Percentiles rank a stretch among this genome's conserved stretches.
Evolutionary conservation across 2,113 vertebrate genomes (phyloP).

Genomic region (Oryzias javanicus): DNA sequence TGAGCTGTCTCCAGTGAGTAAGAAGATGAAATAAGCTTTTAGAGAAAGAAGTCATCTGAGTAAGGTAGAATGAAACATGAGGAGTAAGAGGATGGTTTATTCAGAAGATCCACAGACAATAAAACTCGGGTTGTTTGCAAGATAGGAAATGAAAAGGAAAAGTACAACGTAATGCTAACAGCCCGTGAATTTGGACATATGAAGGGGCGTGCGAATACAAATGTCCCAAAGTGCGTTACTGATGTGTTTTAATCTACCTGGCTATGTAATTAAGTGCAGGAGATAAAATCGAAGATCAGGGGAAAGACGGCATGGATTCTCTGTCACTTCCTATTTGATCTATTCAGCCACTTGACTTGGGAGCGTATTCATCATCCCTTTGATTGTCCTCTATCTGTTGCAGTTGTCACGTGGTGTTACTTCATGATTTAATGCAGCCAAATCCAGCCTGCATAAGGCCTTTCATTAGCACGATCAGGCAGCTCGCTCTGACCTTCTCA

Average conservation of each 20-base stretch:
- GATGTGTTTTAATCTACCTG: conserved; percentile 2
- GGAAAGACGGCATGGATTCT: neutral
- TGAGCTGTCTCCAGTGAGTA: conserved; percentile 11
- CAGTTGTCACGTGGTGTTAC: conserved; percentile 14
- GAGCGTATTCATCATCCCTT: conserved; percentile 3
- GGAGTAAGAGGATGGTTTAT: neutral
- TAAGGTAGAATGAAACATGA: conserved; percentile 4
- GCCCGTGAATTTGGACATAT: neutral
- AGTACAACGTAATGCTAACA: neutral
- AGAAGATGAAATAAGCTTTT: conserved; percentile 7
- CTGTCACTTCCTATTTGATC: neutral
- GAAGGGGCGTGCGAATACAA: neutral
- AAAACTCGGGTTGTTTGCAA: conserved; percentile 1
- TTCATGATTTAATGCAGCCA: conserved; percentile 2
- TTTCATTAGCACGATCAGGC: conserved; percentile 6
- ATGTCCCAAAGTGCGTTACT: neutral
- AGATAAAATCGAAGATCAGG: neutral
- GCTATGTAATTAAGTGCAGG: neutral
- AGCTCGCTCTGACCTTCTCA: conserved; percentile 11
- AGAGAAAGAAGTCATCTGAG: conserved; percentile 4
- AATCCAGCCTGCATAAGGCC: neutral
- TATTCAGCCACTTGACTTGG: neutral
- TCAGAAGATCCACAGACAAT: conserved; percentile 7
- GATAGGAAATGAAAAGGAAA: conserved; percentile 3
- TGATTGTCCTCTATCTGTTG: conserved; percentile 7